Base-by-base conservation (phyloP, 2,797 vertebrate genomes). In the Sebastes vulpes region DNA sequence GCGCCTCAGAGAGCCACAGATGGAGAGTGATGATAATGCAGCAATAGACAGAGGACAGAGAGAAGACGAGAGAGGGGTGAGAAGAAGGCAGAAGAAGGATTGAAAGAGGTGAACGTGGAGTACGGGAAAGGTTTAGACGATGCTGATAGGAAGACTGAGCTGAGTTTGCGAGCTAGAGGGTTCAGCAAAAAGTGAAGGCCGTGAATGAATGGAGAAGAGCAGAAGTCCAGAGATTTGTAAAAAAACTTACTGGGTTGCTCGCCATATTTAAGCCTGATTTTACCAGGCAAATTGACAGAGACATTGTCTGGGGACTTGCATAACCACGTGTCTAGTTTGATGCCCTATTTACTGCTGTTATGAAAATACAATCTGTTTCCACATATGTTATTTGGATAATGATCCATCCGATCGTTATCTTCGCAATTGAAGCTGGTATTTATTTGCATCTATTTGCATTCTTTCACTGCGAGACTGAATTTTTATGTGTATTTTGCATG, bases 21-120 rank as follows among this genome's bases (percentile, higher is more conserved):
- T 92, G 79, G 86, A 87, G 87, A 88, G 72, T 88, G 84, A 91
- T 87, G 87, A 90, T 91, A 89, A 87, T 87, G 80, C 86, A 91
- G 83, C 75, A 54, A 50, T 32, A 84, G 88, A 84, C 66, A 83
- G 81, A 88, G 90, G 83, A 48, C 72, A 69, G 72, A 61, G 57
- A 63, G 65, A 65, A 23, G 59, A 42, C 42, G 48, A 23, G 54
- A 66, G 60, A 59, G 32, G 23, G 29, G 6, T 16, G 56, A 70
- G 63, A 9, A 81, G 32, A 60, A 31, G 52, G 68, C 42, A 46
- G 42, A 46, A 20, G 32, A 65, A 20, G 48, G n/a, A 9, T 46
- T 46, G 68, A 66, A 56, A 21, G 6, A 76, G 75, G 48, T n/a
- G 70, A 65, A 6, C 16, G 12, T 1, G 20, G 20, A 7, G 14